Evolutionary conservation across 30 jellyfish, hydroid and myxozoan genomes (phyloP).

Genomic region (Mastigias papua): DNA sequence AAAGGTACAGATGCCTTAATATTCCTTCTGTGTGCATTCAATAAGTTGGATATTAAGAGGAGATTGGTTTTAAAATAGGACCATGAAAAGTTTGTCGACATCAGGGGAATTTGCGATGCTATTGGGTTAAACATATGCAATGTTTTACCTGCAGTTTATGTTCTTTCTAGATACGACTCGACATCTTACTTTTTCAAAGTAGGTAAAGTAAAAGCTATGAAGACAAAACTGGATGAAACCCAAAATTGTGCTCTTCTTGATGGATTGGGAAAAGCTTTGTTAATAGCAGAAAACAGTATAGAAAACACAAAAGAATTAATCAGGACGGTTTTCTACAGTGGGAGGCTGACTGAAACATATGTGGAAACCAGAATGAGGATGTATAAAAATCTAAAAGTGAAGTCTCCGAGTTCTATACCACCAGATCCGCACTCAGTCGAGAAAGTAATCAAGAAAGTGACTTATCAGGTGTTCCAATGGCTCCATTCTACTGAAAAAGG

Average conservation of each 20-base stretch:
- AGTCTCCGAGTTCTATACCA: background rate
- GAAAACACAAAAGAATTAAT: slow-evolving; percentile 33
- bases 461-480: background rate
- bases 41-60: slow-evolving; percentile 1
- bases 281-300: background rate
- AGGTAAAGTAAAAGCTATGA: slow-evolving; percentile 29
- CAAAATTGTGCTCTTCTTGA: slow-evolving; percentile 20
- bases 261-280: slow-evolving; percentile 36
- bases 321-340: slow-evolving; percentile 40
- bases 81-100: slow-evolving; percentile 53
- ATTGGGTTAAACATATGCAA: slow-evolving; percentile 56
- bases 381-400: background rate
- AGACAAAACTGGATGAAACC: slow-evolving; percentile 13
- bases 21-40: slow-evolving; percentile 33
- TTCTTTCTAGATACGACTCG: slow-evolving; percentile 57
- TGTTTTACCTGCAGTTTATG: slow-evolving; percentile 68
- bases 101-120: slow-evolving; percentile 35
- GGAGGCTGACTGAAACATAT: slow-evolving; percentile 26
- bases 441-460: background rate
- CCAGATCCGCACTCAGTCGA: background rate
- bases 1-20: too few species aligned
- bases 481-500: too few species aligned
- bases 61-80: slow-evolving; percentile 61
- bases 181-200: slow-evolving; percentile 40
- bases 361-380: background rate